Conservation (phyloP, 2,113 vertebrate species). For the Labeo rohita region DNA sequence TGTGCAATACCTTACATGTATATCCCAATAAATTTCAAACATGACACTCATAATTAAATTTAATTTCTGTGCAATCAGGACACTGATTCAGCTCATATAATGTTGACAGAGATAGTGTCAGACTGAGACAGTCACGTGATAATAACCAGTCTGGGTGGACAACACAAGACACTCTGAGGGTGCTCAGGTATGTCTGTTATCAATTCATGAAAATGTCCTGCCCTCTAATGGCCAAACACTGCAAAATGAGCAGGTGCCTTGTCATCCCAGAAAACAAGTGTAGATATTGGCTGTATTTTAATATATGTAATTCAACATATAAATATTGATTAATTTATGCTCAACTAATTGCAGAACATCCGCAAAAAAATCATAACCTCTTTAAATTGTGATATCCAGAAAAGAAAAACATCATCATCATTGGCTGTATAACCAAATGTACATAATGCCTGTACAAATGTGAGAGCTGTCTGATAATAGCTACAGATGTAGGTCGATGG, state of each 20-base stretch:
- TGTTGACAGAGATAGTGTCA: conserved; percentile 64
- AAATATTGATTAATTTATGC: background rate
- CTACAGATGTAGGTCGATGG: conserved; percentile 51
- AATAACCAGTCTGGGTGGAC: conserved; percentile 53
- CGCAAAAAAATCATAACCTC: background rate
- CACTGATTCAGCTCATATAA: background rate
- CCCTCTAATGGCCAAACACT: conserved; percentile 63
- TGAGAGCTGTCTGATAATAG: conserved; percentile 42
- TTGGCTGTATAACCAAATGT: background rate
- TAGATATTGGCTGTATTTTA: background rate
- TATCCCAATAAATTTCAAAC: background rate
- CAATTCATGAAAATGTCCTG: conserved; percentile 52
- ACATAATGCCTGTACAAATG: conserved; percentile 11
- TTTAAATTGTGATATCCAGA: background rate
- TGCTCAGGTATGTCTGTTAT: conserved; percentile 47
- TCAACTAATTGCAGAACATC: background rate
- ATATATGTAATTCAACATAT: background rate
- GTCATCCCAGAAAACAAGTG: background rate
- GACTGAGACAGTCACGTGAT: conserved; percentile 64
- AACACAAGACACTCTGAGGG: conserved; percentile 24
- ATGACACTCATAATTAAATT: background rate
- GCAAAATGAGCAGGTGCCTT: background rate
- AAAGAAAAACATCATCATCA: background rate
- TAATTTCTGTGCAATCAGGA: background rate
- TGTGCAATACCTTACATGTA: background rate